Evolutionary conservation across 2,797 vertebrate genomes (phyloP), one percentile per base, ranked within the genome.

Genomic region (Channallabes apus): DNA sequence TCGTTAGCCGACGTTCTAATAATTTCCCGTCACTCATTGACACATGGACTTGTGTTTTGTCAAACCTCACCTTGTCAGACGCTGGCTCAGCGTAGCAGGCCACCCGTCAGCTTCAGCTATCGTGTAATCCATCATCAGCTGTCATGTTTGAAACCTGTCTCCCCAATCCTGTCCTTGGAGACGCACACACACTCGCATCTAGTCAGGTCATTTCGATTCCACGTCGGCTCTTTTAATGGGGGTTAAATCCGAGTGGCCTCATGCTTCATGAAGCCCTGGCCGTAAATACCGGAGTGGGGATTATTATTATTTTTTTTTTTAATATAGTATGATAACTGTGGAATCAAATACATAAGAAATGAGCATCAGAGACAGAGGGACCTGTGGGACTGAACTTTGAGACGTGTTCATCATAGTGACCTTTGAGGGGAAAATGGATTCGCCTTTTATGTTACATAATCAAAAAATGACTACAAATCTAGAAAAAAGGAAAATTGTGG

Each of bases 61-160:
- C 85, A 88, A 67, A 87, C 83, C 80, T 27, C 82, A 82, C 83
- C 85, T 87, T 80, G 76, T 89, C 89, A 85, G 64, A 22, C n/a
- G 62, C 38, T 61, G 41, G 76, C 61, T 76, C 69, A 77, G 87
- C 84, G 80, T 90, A 87, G 86, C 88, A 87, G 86, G 86, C 86
- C 88, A 86, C 86, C 86, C 79, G 88, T 91, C 91, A 91, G 20
- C 85, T 81, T 62, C 86, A 82, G 77, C 75, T 64, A 67, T 87
- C 86, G 82, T 89, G 82, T 88, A 89, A 91, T 91, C 90, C 89
- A 91, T 91, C 90, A 91, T 88, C 67, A 54, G 22, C 82, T 89
- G 90, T 89, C 88, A 90, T 86, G 87, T 87, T 88, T 73, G 85
- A 82, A 82, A 80, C 67, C 86, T 82, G 29, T 67, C 72, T 65